phyloP scores from a whole-genome alignment of 1,140 invertebrate genomes.

The Acromyrmex heyeri region DNA sequence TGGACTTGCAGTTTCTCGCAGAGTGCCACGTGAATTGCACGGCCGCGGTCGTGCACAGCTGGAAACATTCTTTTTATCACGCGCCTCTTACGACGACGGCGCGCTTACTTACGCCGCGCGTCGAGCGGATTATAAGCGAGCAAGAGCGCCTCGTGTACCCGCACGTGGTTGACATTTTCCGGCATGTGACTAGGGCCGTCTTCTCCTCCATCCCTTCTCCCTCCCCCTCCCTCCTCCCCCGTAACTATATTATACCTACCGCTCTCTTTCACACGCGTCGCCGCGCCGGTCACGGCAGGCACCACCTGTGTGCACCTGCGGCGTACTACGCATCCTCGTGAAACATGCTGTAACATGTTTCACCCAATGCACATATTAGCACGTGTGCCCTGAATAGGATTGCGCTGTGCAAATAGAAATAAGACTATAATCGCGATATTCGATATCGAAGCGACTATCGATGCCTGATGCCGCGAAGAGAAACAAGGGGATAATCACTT shows the following conservation, averaged over 20 bases:
- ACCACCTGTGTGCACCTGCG: slow-evolving; percentile 62
- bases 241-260: background rate
- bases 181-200: slow-evolving; percentile 68
- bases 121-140: slow-evolving; percentile 59
- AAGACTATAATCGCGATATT: background rate
- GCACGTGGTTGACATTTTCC: slow-evolving; percentile 78
- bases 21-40: slow-evolving; percentile 15
- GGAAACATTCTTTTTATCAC: slow-evolving; percentile 18
- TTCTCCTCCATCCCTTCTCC: background rate
- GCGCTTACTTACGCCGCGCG: slow-evolving; percentile 55
- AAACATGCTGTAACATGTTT: background rate
- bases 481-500: no score
- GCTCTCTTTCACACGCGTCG: slow-evolving; percentile 53
- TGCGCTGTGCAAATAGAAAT: background rate
- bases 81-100: slow-evolving; percentile 25
- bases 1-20: background rate
- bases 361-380: background rate
- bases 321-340: slow-evolving; percentile 24
- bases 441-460: background rate
- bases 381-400: slow-evolving; percentile 16
- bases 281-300: background rate
- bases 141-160: slow-evolving; percentile 67
- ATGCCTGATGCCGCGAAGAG: background rate
- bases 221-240: background rate
- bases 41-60: background rate